Evolutionary conservation across 2,797 vertebrate species (phyloP).

Genomic region (Trichosurus vulpecula): DNA sequence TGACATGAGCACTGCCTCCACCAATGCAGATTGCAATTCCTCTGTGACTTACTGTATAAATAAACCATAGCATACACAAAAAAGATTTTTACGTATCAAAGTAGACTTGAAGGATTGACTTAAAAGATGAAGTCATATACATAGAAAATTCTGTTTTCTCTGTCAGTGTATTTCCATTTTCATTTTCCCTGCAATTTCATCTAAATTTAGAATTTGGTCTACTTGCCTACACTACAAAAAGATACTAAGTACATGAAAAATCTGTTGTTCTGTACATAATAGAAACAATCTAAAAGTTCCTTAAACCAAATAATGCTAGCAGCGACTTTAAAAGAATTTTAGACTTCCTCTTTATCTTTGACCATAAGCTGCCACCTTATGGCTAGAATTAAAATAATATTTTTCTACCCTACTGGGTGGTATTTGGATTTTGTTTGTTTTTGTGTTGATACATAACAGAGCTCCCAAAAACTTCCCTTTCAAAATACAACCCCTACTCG

Average conservation of each 20-base stretch:
- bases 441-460: constrained; percentile 18
- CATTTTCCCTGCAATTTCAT: constrained; percentile 37
- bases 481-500: constrained; percentile 33
- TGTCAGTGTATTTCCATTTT: background rate
- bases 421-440: constrained; percentile 23
- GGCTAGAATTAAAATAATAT: constrained; percentile 77
- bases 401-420: constrained; percentile 26
- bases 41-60: background rate
- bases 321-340: constrained; percentile 15
- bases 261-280: constrained; percentile 21
- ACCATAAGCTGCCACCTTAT: constrained; percentile 82
- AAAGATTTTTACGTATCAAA: background rate
- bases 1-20: background rate
- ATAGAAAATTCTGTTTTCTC: constrained; percentile 19
- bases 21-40: background rate
- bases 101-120: background rate
- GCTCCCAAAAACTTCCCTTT: background rate
- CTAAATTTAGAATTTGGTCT: constrained; percentile 36
- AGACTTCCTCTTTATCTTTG: constrained; percentile 1
- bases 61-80: background rate
- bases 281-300: constrained; percentile 57
- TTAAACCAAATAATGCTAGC: constrained; percentile 4
- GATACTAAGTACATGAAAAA: constrained; percentile 23
- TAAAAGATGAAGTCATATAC: background rate
- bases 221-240: background rate